Evolutionary conservation across 2,113 vertebrate species (phyloP).

Genomic region (Pelodiscus sinensis): DNA sequence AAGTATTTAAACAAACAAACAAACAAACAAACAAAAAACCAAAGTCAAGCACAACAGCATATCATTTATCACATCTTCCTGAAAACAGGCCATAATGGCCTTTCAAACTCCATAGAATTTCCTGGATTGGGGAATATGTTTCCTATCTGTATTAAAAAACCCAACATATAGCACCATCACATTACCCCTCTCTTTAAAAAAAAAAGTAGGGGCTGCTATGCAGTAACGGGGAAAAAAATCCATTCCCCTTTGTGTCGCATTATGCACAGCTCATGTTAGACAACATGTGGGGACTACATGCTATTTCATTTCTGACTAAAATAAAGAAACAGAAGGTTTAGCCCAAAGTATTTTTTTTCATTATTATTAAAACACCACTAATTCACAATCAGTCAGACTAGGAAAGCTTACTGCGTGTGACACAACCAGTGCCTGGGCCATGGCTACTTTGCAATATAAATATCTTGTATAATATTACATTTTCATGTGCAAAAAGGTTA

Average conservation of each 20-base stretch:
- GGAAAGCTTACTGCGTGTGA: not conserved
- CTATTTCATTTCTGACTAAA: conserved; percentile 51
- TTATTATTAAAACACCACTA: conserved; percentile 3
- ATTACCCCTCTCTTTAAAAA: conserved; percentile 3
- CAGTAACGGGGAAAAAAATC: conserved; percentile 49
- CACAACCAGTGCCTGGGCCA: conserved; percentile 1
- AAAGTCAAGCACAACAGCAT: not conserved
- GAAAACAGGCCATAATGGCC: not conserved
- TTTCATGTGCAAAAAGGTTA: conserved; percentile 3
- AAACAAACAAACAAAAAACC: conserved; percentile 31
- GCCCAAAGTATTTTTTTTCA: not conserved
- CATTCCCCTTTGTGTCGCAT: conserved; percentile 15
- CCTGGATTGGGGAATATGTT: not conserved
- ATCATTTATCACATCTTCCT: conserved; percentile 48
- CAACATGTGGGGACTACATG: not conserved
- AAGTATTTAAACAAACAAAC: conserved; percentile 14
- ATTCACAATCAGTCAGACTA: not conserved
- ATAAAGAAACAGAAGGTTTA: conserved; percentile 31
- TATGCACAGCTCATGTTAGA: conserved; percentile 11
- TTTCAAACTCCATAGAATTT: not conserved
- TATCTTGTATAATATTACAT: not conserved
- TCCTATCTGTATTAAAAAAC: not conserved
- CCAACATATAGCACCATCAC: not conserved
- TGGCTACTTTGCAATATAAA: not conserved
- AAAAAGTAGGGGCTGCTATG: conserved; percentile 19